These are phyloP conservation scores for Chaetodon trifascialis DNA, from an alignment of 2,113 vertebrate genomes.

Conservation along the genomic window DNA sequence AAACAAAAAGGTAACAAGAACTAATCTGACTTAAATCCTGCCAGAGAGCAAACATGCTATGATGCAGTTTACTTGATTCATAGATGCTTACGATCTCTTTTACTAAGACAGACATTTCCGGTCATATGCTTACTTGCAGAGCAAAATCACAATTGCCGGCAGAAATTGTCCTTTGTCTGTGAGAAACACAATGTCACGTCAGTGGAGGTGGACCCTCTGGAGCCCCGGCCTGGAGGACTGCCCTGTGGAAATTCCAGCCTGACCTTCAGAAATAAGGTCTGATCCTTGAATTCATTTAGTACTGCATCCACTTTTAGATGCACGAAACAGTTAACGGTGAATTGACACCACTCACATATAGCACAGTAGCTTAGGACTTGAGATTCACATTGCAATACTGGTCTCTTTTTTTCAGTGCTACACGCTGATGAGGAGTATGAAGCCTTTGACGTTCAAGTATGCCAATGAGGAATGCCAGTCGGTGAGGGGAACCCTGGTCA, in stretches of 20 bases:
- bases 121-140: slow-evolving; percentile 54
- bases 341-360: not conserved
- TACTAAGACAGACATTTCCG: not conserved
- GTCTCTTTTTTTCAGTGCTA: slow-evolving; percentile 88
- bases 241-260: slow-evolving; percentile 81
- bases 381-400: not conserved
- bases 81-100: no score
- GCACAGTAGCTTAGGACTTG: not conserved
- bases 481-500: slow-evolving; percentile 87
- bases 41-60: not conserved
- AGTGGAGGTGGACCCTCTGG: slow-evolving; percentile 86
- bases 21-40: not conserved
- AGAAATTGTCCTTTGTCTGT: slow-evolving; percentile 89
- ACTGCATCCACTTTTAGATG: not conserved
- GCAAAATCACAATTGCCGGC: slow-evolving; percentile 47
- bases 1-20: not conserved
- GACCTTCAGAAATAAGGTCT: slow-evolving; percentile 92
- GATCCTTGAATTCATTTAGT: not conserved
- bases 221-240: slow-evolving; percentile 73
- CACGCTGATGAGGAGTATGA: slow-evolving; percentile 67
- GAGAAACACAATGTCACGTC: slow-evolving; percentile 89
- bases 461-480: slow-evolving; percentile 86
- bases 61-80: not conserved
- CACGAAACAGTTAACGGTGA: not conserved
- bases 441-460: slow-evolving; percentile 76